These are phyloP conservation scores for Macrotis lagotis DNA, from an alignment of 2,113 vertebrate genomes.

Conservation along the genomic window DNA sequence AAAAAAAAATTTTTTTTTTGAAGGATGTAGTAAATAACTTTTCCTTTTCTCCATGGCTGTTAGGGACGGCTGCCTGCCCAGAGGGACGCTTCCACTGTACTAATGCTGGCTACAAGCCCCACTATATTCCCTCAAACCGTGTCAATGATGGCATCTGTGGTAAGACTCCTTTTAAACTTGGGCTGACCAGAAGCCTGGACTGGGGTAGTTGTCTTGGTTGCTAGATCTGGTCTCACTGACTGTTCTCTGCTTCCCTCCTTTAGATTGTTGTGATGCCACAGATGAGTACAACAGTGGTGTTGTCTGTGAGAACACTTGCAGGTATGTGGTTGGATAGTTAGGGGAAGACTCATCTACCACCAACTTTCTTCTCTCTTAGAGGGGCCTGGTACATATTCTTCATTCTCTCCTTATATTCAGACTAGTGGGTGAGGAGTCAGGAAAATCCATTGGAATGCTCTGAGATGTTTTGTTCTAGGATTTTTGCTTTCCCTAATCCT, in stretches of 20 bases:
- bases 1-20: too few species aligned
- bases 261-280: conserved; percentile 94
- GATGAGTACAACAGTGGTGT: conserved; percentile 95
- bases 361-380: too few species aligned
- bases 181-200: not conserved
- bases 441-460: not conserved
- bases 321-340: conserved; percentile 74
- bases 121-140: conserved; percentile 90
- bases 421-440: not conserved
- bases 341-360: not conserved
- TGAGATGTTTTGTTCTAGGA: not conserved
- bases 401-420: not conserved
- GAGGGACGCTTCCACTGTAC: conserved; percentile 92
- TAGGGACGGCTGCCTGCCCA: conserved; percentile 93
- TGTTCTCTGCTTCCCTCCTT: not conserved
- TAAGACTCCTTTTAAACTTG: conserved; percentile 69
- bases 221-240: not conserved
- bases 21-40: not conserved
- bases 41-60: not conserved
- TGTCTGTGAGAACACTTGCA: conserved; percentile 92
- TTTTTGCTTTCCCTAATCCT: not conserved
- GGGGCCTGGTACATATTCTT: not conserved
- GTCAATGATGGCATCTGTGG: conserved; percentile 95
- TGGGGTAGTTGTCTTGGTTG: not conserved
- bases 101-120: conserved; percentile 88